Base-by-base conservation (phyloP, 30 jellyfish, hydroid and myxozoan species). In the Aurelia sp. region DNA sequence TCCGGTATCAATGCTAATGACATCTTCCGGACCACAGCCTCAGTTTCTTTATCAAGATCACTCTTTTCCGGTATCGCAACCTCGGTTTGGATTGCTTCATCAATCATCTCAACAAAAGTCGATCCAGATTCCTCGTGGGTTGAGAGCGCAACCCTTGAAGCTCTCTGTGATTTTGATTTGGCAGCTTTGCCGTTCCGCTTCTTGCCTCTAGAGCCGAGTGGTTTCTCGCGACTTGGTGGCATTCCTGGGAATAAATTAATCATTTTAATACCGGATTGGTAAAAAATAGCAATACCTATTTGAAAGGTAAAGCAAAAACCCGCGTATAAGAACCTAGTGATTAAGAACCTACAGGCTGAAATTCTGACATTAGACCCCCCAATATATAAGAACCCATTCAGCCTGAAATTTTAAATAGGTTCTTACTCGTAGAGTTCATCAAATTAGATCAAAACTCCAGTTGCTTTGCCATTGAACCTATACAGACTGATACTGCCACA, bases 51-150 rank as follows among this genome's bases (percentile, higher is more conserved):
- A 6, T 81, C 84, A 6, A 20, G 69, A 2, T 67, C 72, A 21
- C 74, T 55, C 70, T 81, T 81, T 35, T 81, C 91, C 16, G 91
- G 91, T 7, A 81, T 58, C 3, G 41, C 57, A 21, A 81, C 84
- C 78, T 81, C 91, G 58, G 91, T 81, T 68, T 81, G 91, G 59
- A 81, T 68, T 18, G 84, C 76, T 59, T 81, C 91, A 55, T 81
- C 91, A 62, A 81, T 71, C 91, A 81, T 81, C 64, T 81, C 91
- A 20, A 81, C 41, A 12, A 69, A 15, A 0, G 22, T 53, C 50
- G 73, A 22, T 11, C 57, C 44, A 57, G 76, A 44, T 58, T 81
- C 91, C 33, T 20, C 76, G 30, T 81, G 72, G 9, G 76, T 66
- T 64, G 76, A 3, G 13, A 66, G 23, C 4, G 33, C n/a, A 48